Evolutionary conservation across 1,140 invertebrate species (phyloP), one percentile per base, ranked within the genome.

Genomic region (Drosophila navojoa): DNA sequence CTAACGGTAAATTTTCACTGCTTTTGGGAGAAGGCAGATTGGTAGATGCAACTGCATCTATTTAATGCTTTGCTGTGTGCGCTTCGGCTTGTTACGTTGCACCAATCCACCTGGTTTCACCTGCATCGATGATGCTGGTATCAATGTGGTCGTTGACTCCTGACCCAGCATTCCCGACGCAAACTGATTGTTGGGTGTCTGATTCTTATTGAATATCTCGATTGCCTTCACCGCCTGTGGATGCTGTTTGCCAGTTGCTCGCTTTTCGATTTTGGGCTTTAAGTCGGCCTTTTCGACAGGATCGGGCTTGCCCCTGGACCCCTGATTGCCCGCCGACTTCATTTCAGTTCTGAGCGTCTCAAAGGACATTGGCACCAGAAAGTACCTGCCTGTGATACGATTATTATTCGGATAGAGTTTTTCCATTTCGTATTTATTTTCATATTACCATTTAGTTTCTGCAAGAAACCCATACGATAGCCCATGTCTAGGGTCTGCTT

Each of bases 401-500:
- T 25, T 22, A 22, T 22, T 22, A 22, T 22, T 2, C 9, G 7
- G 5, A 1, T 2, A 3, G 3, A 11, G 1, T 11, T 5, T 3
- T 2, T 3, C 6, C 25, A 38, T n/a, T 13, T 27, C 3, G 9
- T 15, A 5, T 0, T 1, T 1, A 25, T 42, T 4, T 22, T 7
- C 7, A 19, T 1, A 10, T 70, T 54, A 87, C 81, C 81, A 44
- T 87, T 70, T 0, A 71, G 25, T 61, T 79, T 81, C 53, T 86
- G 81, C n/a, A 86, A 32, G 16, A 68, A 86, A 25, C 81, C 81
- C 13, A 66, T 27, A n/a, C 68, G 75, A 6, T 67, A 13, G 2
- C 81, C 81, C 75, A 81, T 67, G 0, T 87, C 78, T 0, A 86
- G 58, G 6, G 81, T 86, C 49, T 86, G 75, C 11, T 81, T 87